A percentile compares a stretch with the other conserved stretches of the same genome.
Conservation (phyloP, 2,113 vertebrate genomes). For the Phaethon lepturus region DNA sequence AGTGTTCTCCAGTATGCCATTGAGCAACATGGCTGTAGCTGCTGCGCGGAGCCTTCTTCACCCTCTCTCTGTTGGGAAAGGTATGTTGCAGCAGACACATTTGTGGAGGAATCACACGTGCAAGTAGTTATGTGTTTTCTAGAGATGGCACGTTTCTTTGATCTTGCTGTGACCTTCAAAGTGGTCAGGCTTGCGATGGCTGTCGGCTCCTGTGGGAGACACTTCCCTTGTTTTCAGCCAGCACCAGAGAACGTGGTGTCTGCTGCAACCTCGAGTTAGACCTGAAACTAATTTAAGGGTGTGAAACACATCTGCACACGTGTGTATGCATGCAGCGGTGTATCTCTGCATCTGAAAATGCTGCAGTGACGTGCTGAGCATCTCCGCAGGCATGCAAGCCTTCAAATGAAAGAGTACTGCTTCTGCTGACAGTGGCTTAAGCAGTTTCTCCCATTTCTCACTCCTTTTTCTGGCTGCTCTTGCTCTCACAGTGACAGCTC, state of each 20-base stretch:
- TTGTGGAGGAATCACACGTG: neutral
- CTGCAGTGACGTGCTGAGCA: neutral
- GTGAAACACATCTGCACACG: neutral
- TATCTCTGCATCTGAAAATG: neutral
- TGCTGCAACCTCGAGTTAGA: neutral
- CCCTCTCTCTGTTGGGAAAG: neutral
- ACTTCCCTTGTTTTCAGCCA: neutral
- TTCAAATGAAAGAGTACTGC: neutral
- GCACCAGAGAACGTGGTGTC: neutral
- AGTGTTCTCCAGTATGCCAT: neutral
- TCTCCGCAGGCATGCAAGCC: neutral
- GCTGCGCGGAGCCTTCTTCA: neutral
- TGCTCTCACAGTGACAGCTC: neutral
- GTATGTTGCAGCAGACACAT: neutral
- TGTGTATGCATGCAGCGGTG: neutral
- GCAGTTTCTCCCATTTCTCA: neutral
- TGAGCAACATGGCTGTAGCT: neutral
- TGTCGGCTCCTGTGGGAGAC: neutral
- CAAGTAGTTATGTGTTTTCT: neutral
- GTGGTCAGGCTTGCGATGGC: neutral
- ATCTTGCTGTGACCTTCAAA: constrained; percentile 5
- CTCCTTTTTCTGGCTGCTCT: neutral
- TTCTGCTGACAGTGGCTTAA: neutral
- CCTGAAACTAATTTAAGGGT: neutral
- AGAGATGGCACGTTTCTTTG: neutral